Conservation (phyloP, 2,797 vertebrate species). For the Nannoperca obscura region DNA sequence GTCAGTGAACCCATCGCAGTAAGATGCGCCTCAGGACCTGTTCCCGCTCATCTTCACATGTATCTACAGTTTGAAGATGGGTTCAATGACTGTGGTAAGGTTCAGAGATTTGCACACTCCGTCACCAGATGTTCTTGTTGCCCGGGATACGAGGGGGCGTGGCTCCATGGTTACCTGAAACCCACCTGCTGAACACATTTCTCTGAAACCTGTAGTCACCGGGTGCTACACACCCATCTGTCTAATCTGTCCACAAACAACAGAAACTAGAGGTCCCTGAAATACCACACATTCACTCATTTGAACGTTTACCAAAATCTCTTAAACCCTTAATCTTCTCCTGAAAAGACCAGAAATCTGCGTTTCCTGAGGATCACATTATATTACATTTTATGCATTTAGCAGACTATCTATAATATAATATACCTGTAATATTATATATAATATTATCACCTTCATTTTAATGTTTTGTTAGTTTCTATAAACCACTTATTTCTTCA, state of each 20-base stretch:
- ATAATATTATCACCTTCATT: too few species aligned
- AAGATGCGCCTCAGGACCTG: too few species aligned
- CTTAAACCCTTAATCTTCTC: background rate
- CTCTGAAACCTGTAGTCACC: background rate
- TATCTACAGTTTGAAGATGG: too few species aligned
- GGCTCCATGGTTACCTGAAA: background rate
- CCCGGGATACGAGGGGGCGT: background rate
- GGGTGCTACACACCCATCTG: background rate
- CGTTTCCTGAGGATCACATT: background rate
- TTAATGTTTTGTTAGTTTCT: background rate
- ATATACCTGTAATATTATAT: too few species aligned
- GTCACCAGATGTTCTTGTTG: too few species aligned
- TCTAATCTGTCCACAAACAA: background rate
- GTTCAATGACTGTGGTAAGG: too few species aligned
- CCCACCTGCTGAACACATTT: background rate
- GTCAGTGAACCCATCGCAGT: too few species aligned
- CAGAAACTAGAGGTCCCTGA: background rate
- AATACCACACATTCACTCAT: background rate
- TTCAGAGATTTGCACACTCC: too few species aligned
- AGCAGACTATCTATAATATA: too few species aligned
- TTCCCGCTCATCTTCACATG: too few species aligned
- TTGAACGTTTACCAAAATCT: too few species aligned
- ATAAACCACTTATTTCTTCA: background rate
- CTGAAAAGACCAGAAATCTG: background rate
- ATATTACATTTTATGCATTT: too few species aligned